A percentile compares a stretch with the other conserved stretches of the same genome.
These are phyloP conservation scores for Melinaea marsaeus DNA, from an alignment of 2,888 invertebrate genomes.

Conservation along the genomic window DNA sequence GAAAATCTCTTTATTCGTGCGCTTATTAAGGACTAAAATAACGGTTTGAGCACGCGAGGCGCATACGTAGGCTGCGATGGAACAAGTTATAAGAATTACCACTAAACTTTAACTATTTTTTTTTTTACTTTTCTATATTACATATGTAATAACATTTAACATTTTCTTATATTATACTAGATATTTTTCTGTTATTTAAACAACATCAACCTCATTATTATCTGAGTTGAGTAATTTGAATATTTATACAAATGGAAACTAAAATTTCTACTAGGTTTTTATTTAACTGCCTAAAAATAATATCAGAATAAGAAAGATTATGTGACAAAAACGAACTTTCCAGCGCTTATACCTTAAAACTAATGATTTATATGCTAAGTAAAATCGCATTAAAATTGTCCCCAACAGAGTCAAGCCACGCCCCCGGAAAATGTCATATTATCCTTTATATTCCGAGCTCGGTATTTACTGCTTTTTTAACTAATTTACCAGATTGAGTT, in stretches of 20 bases:
- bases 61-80: conserved; percentile 25
- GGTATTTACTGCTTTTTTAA: conserved; percentile 36
- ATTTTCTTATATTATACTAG: too few species aligned
- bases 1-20: conserved; percentile 44
- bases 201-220: too few species aligned
- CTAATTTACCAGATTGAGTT: conserved; percentile 26
- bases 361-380: conserved; percentile 40
- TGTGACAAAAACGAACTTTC: conserved; percentile 15
- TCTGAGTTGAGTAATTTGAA: too few species aligned
- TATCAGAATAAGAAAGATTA: too few species aligned
- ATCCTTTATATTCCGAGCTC: conserved; percentile 33
- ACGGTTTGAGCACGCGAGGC: conserved; percentile 37
- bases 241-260: too few species aligned
- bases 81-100: conserved; percentile 10
- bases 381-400: conserved; percentile 48
- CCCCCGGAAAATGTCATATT: conserved; percentile 39
- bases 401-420: conserved; percentile 40
- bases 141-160: too few species aligned
- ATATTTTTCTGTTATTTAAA: too few species aligned
- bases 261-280: too few species aligned
- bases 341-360: conserved; percentile 26
- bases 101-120: background rate
- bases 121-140: too few species aligned
- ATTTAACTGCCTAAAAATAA: too few species aligned
- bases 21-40: conserved; percentile 40